Base-by-base conservation (phyloP, 2,113 vertebrate species). In the Corythoichthys intestinalis region DNA sequence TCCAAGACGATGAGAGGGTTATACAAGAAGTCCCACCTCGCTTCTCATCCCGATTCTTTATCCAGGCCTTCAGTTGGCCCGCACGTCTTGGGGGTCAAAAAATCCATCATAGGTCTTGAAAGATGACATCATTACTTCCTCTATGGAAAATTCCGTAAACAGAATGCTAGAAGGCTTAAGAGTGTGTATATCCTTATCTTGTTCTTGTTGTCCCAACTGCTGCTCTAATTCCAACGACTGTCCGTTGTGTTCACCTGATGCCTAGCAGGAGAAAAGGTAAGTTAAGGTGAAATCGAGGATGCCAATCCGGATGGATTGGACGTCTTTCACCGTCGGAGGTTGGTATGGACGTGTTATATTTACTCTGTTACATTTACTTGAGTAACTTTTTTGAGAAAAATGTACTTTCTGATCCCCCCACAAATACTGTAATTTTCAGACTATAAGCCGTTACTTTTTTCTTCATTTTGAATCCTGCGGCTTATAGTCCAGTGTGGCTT, bases 201-300 rank as follows among this genome's bases (percentile, higher is more conserved):
- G 41, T 47, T 46, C 17, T 62, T 44, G 38, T 60, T 20, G 65
- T 41, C 15, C 46, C 34, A 17, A 11, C 14, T 49, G 46, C 34
- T 37, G 46, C 47, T 15, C 34, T 9, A 37, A 50, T n/a, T 71
- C 79, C 38, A 34, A 73, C 15, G 59, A 67, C 49, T 46, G 38
- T 38, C 38, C 38, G 34, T 5, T 61, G 67, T 63, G 5, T 71
- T 90, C 83, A 91, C 74, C 86, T 88, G 75, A 91, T 81, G 54
- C 86, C 89, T 91, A 83, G 60, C 41, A 60, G 54, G 28, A 74
- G 9, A 69, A 53, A 65, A 49, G 14, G 14, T 2, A 0, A 61
- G 8, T 14, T 2, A 37, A 60, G 12, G 62, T 62, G 9, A 57
- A 12, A 8, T 17, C 4, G 39, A 13, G 53, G 20, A 13, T 28